A percentile compares a stretch with the other conserved stretches of the same genome.
phyloP scores from a whole-genome alignment of 2,113 vertebrate species.

The Spermophilus dauricus region DNA sequence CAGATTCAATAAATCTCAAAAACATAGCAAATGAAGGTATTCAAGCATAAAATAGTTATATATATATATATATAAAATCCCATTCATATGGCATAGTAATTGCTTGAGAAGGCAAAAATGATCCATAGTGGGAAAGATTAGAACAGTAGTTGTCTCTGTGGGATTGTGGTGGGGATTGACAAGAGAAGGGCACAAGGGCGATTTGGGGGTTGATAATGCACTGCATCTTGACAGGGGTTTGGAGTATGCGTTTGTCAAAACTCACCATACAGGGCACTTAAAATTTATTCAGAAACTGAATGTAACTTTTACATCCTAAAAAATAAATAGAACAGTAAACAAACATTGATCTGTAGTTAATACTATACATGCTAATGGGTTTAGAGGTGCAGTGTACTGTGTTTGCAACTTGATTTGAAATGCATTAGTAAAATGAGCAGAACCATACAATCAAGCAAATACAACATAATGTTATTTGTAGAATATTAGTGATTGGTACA shows the following conservation, averaged over 20 bases:
- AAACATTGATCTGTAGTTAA: background rate
- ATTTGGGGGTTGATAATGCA: background rate
- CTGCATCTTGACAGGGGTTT: background rate
- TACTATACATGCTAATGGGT: background rate
- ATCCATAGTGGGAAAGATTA: background rate
- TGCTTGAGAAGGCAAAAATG: constrained; percentile 9
- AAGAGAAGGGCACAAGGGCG: background rate
- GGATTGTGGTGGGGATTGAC: background rate
- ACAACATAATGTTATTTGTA: background rate
- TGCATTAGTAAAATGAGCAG: background rate
- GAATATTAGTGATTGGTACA: background rate
- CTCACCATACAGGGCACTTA: background rate
- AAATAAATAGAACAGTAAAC: background rate
- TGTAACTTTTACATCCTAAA: constrained; percentile 42
- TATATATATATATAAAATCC: background rate
- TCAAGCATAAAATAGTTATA: background rate
- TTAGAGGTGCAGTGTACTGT: background rate
- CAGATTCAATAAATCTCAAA: background rate
- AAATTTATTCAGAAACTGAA: background rate
- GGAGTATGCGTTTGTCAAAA: too few relatives aligned
- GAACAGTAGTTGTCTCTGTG: background rate
- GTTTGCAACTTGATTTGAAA: constrained; percentile 43
- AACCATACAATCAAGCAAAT: background rate
- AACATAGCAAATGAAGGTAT: constrained; percentile 40
- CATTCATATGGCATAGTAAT: constrained; percentile 11